phyloP scores from a whole-genome alignment of 1,140 invertebrate species.

The Tachypleus tridentatus region DNA sequence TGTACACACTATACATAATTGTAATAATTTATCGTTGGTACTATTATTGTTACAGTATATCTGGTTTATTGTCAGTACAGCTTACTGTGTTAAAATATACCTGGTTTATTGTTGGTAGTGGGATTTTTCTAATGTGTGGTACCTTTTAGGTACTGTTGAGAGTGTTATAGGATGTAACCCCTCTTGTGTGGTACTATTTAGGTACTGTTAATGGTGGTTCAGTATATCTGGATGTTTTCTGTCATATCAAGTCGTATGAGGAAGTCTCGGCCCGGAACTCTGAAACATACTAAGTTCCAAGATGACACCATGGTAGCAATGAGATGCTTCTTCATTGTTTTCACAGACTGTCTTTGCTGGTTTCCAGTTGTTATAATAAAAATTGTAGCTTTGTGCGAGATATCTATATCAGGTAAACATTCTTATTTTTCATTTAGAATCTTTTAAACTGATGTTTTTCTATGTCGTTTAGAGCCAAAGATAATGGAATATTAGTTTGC shows the following conservation, averaged over 20 bases:
- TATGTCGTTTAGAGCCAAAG: too few relatives aligned
- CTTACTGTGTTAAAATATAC: too few relatives aligned
- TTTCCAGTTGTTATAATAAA: constrained; percentile 29
- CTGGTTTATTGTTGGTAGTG: too few relatives aligned
- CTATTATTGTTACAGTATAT: neutral
- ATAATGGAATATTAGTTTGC: too few relatives aligned
- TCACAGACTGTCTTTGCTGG: constrained; percentile 33
- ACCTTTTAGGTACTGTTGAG: neutral
- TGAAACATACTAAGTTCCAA: constrained; percentile 1
- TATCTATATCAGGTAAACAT: constrained; percentile 11
- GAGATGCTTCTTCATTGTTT: constrained; percentile 28
- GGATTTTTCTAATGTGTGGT: neutral
- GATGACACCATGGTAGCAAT: constrained; percentile 25
- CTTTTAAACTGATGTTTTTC: too few relatives aligned
- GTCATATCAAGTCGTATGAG: constrained; percentile 8
- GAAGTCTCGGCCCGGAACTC: constrained; percentile 9
- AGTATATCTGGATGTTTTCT: constrained; percentile 39
- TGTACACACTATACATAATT: neutral
- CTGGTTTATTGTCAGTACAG: too few relatives aligned
- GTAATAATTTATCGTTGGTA: neutral
- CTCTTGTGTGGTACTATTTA: constrained; percentile 1
- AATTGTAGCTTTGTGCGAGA: constrained; percentile 17
- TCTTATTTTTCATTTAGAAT: too few relatives aligned
- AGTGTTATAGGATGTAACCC: neutral
- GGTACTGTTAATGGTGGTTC: constrained; percentile 45